Evolutionary conservation across 2,888 invertebrate species (phyloP).

Genomic region (Clunio marinus): DNA sequence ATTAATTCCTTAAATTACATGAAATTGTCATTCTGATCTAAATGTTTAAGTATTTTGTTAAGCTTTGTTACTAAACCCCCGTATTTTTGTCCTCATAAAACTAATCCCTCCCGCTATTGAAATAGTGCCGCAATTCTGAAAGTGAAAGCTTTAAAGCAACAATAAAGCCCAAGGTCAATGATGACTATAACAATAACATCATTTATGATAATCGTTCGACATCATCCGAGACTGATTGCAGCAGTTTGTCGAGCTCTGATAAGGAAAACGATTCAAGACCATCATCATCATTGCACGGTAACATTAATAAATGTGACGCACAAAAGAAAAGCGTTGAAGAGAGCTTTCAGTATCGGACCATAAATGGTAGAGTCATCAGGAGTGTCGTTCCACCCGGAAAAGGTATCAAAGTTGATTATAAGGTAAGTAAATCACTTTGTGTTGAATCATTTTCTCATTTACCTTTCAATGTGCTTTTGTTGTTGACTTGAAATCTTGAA

Average conservation of each 20-base stretch:
- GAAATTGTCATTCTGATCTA: too few species aligned
- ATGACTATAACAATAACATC: slow-evolving; percentile 22
- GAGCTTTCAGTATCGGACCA: slow-evolving; percentile 50
- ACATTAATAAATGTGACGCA: slow-evolving; percentile 19
- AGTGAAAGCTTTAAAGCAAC: not conserved
- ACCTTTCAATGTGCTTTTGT: slow-evolving; percentile 18
- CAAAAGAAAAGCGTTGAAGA: slow-evolving; percentile 43
- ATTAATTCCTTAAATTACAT: too few species aligned
- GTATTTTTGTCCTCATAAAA: not conserved
- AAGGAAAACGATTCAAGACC: slow-evolving; percentile 32
- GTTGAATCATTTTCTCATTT: not conserved
- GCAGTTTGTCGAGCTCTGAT: slow-evolving; percentile 25
- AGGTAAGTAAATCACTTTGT: slow-evolving; percentile 45
- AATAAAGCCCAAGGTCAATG: slow-evolving; percentile 5
- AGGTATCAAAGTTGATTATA: slow-evolving; percentile 47
- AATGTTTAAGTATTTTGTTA: too few species aligned
- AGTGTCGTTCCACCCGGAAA: slow-evolving; percentile 52
- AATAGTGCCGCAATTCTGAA: not conserved
- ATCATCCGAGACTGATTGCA: slow-evolving; percentile 27
- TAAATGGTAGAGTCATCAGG: slow-evolving; percentile 51
- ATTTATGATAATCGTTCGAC: slow-evolving; percentile 32
- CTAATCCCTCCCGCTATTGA: too few species aligned
- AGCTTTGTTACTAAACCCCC: not conserved
- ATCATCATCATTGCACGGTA: slow-evolving; percentile 10
- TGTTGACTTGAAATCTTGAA: slow-evolving; percentile 39